These are phyloP conservation scores for Danio albolineatus DNA, from an alignment of 2,797 vertebrate species.

Conservation along the genomic window DNA sequence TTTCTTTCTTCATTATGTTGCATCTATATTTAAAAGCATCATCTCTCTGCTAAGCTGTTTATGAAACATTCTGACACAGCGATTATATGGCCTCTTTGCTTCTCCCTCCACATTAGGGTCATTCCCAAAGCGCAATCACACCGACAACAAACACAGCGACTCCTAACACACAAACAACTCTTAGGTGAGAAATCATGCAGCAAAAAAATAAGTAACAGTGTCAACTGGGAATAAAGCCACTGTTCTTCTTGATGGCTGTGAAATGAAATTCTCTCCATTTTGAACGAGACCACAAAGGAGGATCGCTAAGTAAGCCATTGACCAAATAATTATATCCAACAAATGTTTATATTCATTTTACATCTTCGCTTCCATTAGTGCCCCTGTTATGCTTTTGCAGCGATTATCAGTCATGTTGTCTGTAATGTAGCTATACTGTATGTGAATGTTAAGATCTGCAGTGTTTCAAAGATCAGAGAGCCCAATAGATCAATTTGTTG, in stretches of 20 bases:
- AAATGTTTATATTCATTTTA: constrained; percentile 47
- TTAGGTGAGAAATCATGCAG: constrained; percentile 19
- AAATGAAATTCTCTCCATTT: constrained; percentile 61
- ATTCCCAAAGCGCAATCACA: constrained; percentile 10
- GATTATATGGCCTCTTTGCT: constrained; percentile 61
- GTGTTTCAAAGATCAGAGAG: too few species aligned
- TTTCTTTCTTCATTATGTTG: constrained; percentile 71
- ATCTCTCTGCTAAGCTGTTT: constrained; percentile 67
- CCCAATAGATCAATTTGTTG: too few species aligned
- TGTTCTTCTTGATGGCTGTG: constrained; percentile 54
- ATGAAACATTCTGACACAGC: constrained; percentile 69
- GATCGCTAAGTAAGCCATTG: constrained; percentile 71
- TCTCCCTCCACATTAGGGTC: constrained; percentile 43
- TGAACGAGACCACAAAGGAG: constrained; percentile 62
- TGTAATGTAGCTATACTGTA: too few species aligned
- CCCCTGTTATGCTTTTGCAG: background rate
- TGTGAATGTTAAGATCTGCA: too few species aligned
- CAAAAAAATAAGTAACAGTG: constrained; percentile 51
- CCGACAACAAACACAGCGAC: constrained; percentile 22
- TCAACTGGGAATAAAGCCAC: constrained; percentile 60
- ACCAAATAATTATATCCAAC: constrained; percentile 67
- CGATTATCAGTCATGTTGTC: too few species aligned
- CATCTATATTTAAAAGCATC: constrained; percentile 71
- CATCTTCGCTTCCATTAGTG: constrained; percentile 32
- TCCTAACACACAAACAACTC: constrained; percentile 17